These are phyloP conservation scores for Apostichopus californicus DNA, from an alignment of 35 echinoderm and acorn worm species.

Conservation along the genomic window DNA sequence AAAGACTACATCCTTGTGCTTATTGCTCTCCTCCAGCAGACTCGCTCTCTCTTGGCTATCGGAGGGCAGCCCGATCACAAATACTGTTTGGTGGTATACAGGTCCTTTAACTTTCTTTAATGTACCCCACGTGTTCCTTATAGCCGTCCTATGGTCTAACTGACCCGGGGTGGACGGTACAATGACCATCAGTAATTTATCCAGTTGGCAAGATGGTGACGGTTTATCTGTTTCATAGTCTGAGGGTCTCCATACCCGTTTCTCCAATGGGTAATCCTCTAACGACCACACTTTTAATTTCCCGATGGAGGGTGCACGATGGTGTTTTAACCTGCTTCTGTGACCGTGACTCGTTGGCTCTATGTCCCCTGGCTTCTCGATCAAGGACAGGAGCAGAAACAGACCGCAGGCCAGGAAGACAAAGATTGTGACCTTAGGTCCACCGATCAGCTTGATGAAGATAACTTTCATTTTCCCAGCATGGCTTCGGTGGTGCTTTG, in stretches of 20 bases:
- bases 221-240: background rate
- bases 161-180: constrained; percentile 82
- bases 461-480: constrained; percentile 46
- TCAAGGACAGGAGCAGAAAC: constrained; percentile 38
- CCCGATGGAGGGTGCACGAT: background rate
- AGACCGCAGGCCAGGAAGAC: constrained; percentile 44
- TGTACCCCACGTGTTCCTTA: constrained; percentile 90
- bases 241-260: constrained; percentile 22
- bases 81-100: constrained; percentile 64
- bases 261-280: background rate
- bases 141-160: constrained; percentile 64
- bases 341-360: background rate
- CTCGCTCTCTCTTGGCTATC: background rate
- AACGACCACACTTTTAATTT: background rate
- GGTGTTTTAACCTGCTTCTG: background rate
- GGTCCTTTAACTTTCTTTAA: background rate
- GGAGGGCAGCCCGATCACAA: constrained; percentile 70
- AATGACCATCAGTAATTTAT: constrained; percentile 67
- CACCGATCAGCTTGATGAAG: constrained; percentile 50
- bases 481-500: background rate
- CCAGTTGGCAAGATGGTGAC: constrained; percentile 33
- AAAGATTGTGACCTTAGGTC: constrained; percentile 38
- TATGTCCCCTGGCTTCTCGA: constrained; percentile 37
- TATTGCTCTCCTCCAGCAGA: constrained; percentile 61
- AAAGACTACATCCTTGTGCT: constrained; percentile 74